These are phyloP conservation scores for Dicentrarchus labrax DNA, from an alignment of 2,113 vertebrate genomes.

Conservation along the genomic window DNA sequence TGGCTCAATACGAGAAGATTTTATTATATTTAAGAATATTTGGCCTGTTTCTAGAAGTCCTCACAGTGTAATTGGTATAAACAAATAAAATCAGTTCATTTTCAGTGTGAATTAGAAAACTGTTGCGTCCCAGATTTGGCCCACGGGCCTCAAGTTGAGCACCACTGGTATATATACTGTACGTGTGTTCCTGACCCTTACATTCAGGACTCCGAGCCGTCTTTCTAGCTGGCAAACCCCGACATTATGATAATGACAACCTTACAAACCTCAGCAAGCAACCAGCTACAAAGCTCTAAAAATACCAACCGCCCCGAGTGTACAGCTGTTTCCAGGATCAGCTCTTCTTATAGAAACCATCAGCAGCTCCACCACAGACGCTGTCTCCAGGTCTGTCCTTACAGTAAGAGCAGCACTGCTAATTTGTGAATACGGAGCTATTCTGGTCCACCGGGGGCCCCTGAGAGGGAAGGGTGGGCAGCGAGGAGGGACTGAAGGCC, in stretches of 20 bases:
- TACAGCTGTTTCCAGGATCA: conserved; percentile 72
- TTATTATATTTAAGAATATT: no score
- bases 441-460: conserved; percentile 51
- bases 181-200: conserved; percentile 24
- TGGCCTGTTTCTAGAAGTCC: no score
- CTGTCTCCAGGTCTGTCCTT: conserved; percentile 56
- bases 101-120: no score
- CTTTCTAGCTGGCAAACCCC: conserved; percentile 48
- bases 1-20: no score
- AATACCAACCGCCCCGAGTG: conserved; percentile 53
- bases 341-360: conserved; percentile 57
- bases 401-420: conserved; percentile 49
- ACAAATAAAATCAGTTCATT: no score
- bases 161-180: not conserved
- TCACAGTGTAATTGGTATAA: no score
- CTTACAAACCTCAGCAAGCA: conserved; percentile 42
- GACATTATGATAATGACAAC: conserved; percentile 77
- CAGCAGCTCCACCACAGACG: conserved; percentile 47
- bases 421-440: conserved; percentile 72
- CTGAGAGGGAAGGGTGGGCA: not conserved
- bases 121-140: no score
- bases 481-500: not conserved
- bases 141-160: no score
- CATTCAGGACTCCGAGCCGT: not conserved
- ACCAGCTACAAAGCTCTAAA: conserved; percentile 63